These are phyloP conservation scores for Hydrolagus colliei DNA, from an alignment of 2,797 vertebrate species.

Conservation along the genomic window DNA sequence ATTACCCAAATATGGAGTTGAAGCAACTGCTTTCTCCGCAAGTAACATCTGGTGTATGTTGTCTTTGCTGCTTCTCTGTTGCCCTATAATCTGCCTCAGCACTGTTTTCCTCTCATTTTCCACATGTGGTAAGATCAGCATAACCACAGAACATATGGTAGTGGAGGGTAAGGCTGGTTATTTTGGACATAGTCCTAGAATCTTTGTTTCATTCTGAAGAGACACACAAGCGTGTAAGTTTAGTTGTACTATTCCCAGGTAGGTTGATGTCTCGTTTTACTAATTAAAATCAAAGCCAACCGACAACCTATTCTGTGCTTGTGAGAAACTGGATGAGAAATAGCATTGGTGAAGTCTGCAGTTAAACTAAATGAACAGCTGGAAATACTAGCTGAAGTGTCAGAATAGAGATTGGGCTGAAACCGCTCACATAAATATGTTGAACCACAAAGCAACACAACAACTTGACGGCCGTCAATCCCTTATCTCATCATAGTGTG, in stretches of 20 bases:
- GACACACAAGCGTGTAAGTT: background rate
- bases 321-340: no score
- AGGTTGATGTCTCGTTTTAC: no score
- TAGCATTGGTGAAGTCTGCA: no score
- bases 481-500: no score
- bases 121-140: conserved; percentile 14
- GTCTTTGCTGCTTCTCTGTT: background rate
- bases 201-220: conserved; percentile 11
- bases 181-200: conserved; percentile 17
- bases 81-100: background rate
- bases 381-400: no score
- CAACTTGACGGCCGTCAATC: no score
- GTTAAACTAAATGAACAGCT: no score
- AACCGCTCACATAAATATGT: no score
- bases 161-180: background rate
- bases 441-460: no score
- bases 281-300: no score
- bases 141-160: background rate
- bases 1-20: background rate
- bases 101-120: conserved; percentile 1
- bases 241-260: background rate
- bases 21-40: background rate
- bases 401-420: no score
- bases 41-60: background rate
- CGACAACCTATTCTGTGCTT: no score